A percentile compares a stretch with the other conserved stretches of the same genome.
Evolutionary conservation across 2,113 vertebrate species (phyloP).

Genomic region (Nannobrachium achirus): DNA sequence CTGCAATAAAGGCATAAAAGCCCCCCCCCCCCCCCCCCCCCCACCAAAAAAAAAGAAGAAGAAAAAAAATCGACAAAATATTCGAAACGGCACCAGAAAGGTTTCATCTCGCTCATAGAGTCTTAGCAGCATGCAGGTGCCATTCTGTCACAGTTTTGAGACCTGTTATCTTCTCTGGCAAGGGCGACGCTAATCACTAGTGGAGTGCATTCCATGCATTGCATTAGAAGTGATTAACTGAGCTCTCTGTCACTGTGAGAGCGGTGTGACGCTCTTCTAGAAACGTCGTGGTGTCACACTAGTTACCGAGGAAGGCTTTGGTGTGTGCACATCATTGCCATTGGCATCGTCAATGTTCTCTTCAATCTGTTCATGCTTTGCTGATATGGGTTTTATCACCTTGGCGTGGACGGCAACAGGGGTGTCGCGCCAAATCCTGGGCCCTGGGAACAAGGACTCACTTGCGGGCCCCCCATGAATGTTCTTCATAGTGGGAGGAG

Average conservation of each 20-base stretch:
- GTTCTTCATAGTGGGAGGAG: too few species aligned
- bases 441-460: too few species aligned
- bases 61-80: too few species aligned
- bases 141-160: conserved; percentile 49
- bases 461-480: too few species aligned
- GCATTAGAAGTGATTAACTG: conserved; percentile 60
- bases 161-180: conserved; percentile 59
- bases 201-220: conserved; percentile 63
- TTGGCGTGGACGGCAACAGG: too few species aligned
- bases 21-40: too few species aligned
- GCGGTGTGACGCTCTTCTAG: conserved; percentile 57
- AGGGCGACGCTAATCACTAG: conserved; percentile 66
- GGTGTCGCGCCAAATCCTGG: too few species aligned
- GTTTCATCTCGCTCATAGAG: conserved; percentile 64
- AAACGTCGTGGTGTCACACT: too few species aligned
- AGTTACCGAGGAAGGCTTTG: conserved; percentile 56
- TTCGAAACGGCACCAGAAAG: conserved; percentile 58
- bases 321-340: conserved; percentile 54
- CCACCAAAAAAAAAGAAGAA: too few species aligned
- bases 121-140: conserved; percentile 28
- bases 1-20: too few species aligned
- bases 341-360: conserved; percentile 60
- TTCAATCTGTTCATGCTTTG: conserved; percentile 51
- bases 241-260: conserved; percentile 42
- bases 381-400: conserved; percentile 67